Conservation (phyloP, 1,140 invertebrate genomes). For the Halyomorpha halys region DNA sequence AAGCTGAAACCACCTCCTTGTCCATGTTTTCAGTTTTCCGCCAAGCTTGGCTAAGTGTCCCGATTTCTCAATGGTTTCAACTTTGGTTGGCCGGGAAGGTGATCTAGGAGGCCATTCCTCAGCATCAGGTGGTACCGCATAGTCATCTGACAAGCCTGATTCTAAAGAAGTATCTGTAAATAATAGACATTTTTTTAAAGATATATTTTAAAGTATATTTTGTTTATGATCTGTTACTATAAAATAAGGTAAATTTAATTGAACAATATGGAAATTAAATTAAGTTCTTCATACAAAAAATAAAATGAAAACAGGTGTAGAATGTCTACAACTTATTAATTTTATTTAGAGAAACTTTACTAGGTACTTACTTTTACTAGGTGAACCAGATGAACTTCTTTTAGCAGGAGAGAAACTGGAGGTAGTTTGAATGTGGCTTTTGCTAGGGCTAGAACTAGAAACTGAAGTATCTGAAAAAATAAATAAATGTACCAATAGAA, state of each 20-base stretch:
- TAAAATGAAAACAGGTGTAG: not conserved
- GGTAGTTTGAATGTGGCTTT: constrained; percentile 65
- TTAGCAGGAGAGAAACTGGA: constrained; percentile 74
- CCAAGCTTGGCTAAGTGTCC: constrained; percentile 89
- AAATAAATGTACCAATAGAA: not conserved
- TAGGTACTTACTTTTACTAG: constrained; percentile 13
- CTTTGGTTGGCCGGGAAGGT: constrained; percentile 25
- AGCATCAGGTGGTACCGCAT: constrained; percentile 89
- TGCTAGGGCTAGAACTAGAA: constrained; percentile 59
- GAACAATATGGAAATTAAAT: not conserved
- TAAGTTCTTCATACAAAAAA: not conserved
- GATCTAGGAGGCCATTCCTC: constrained; percentile 31
- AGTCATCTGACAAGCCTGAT: constrained; percentile 89
- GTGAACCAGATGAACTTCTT: constrained; percentile 69
- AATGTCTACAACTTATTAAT: not conserved
- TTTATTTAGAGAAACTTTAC: not conserved
- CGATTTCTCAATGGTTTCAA: constrained; percentile 60
- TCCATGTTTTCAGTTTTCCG: constrained; percentile 91
- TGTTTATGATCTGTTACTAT: not conserved
- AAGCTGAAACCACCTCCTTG: constrained; percentile 86
- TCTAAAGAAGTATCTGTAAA: constrained; percentile 71
- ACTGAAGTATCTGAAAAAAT: constrained; percentile 37
- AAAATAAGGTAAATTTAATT: constrained; percentile 9
- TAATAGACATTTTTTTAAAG: not conserved
- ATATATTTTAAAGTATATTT: no score